Evolutionary conservation across 1,140 invertebrate species (phyloP).

Genomic region (Pseudomyrmex pallidus): DNA sequence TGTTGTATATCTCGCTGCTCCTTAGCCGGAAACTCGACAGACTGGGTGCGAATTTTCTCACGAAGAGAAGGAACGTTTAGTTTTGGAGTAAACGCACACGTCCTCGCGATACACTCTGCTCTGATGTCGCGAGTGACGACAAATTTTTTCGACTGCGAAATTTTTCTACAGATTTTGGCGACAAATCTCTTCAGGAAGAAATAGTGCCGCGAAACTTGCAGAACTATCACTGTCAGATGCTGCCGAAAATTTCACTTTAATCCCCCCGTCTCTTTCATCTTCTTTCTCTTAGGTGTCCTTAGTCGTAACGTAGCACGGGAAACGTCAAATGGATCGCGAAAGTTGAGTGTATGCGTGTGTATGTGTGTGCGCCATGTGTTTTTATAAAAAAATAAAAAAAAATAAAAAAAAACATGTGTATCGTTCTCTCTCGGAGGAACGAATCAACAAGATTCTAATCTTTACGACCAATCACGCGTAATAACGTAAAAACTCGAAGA

Average conservation of each 20-base stretch:
- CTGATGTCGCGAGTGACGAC: neutral
- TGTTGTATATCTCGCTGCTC: slow-evolving; percentile 4
- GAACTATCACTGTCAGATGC: slow-evolving; percentile 66
- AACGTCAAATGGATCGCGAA: slow-evolving; percentile 39
- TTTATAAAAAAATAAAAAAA: slow-evolving; percentile 26
- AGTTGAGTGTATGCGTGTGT: slow-evolving; percentile 62
- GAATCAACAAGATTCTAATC: slow-evolving; percentile 50
- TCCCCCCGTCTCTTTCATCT: slow-evolving; percentile 20
- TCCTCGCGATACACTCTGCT: neutral
- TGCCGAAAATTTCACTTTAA: slow-evolving; percentile 58
- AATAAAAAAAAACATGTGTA: neutral
- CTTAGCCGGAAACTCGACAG: slow-evolving; percentile 11
- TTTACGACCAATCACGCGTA: slow-evolving; percentile 64
- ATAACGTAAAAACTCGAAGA: too few species aligned
- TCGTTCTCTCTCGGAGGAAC: neutral
- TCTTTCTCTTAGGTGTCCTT: slow-evolving; percentile 24
- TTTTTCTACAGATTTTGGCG: slow-evolving; percentile 47
- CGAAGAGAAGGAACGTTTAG: slow-evolving; percentile 25
- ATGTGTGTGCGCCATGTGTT: slow-evolving; percentile 10
- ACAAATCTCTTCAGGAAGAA: slow-evolving; percentile 17
- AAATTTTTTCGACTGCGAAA: slow-evolving; percentile 44
- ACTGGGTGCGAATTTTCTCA: slow-evolving; percentile 8
- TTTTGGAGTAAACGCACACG: neutral
- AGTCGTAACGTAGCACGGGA: slow-evolving; percentile 29
- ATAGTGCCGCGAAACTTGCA: slow-evolving; percentile 28